Conservation (phyloP, 2,113 vertebrate species). For the Serilophus lunatus region DNA sequence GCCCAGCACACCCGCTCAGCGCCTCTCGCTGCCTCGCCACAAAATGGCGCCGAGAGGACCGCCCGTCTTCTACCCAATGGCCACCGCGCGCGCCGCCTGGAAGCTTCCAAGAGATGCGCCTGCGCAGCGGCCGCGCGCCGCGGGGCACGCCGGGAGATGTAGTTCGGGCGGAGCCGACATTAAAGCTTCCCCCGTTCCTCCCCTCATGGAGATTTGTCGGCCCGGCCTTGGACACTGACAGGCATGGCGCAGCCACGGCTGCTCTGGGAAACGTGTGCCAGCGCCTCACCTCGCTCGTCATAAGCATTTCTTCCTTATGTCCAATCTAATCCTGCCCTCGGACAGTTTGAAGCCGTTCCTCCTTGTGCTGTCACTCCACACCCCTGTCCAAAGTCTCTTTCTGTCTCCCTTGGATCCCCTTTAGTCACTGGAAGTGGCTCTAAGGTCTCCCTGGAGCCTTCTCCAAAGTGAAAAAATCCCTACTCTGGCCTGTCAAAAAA, state of each 20-base stretch:
- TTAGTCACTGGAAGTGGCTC: not conserved
- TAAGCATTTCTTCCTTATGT: not conserved
- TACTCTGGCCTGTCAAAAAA: fast-evolving
- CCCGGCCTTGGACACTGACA: no score
- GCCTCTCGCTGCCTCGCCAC: not conserved
- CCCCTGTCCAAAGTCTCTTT: not conserved
- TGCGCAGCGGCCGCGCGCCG: not conserved
- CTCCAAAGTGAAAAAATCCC: not conserved
- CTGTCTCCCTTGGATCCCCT: not conserved
- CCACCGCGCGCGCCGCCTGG: conserved; percentile 21
- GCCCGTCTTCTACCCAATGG: conserved; percentile 76
- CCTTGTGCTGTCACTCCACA: not conserved
- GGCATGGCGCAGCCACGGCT: no score
- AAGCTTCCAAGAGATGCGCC: conserved; percentile 31
- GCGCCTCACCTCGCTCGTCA: no score
- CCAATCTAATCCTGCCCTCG: not conserved
- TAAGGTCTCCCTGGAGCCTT: not conserved
- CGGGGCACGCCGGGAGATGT: conserved; percentile 24
- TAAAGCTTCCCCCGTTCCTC: fast-evolving
- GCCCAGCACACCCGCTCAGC: not conserved
- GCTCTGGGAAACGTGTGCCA: not conserved
- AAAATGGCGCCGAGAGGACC: conserved; percentile 75
- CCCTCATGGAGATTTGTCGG: fast-evolving
- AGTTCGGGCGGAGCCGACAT: not conserved
- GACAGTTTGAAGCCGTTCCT: not conserved